Conservation (phyloP, 2,888 invertebrate genomes). For the Nomada fabriciana region DNA sequence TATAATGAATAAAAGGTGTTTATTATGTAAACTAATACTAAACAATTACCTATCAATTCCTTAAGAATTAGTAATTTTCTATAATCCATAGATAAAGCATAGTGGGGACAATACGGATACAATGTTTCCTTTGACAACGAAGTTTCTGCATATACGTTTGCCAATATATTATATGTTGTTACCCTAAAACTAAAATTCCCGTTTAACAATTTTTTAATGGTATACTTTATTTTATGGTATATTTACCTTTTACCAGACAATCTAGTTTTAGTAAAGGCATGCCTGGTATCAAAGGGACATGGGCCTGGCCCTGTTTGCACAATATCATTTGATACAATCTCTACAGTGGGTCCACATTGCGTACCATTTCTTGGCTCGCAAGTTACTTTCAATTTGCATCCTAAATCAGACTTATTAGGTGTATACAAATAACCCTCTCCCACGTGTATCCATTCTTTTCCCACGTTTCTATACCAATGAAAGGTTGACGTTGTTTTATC, state of each 20-base stretch:
- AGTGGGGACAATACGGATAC: slow-evolving; percentile 93
- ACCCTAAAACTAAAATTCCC: slow-evolving; percentile 89
- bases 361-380: slow-evolving; percentile 86
- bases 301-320: slow-evolving; percentile 91
- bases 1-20: background rate
- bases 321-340: slow-evolving; percentile 86
- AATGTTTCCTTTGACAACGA: slow-evolving; percentile 90
- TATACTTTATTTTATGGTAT: background rate
- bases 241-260: slow-evolving; percentile 86
- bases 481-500: slow-evolving; percentile 86
- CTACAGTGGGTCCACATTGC: slow-evolving; percentile 87
- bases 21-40: background rate
- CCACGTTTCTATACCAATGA: slow-evolving; percentile 87
- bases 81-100: slow-evolving; percentile 93
- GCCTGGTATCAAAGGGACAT: slow-evolving; percentile 93
- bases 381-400: slow-evolving; percentile 88
- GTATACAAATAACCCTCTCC: slow-evolving; percentile 87
- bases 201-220: background rate
- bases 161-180: slow-evolving; percentile 95
- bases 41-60: slow-evolving; percentile 89
- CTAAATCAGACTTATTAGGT: slow-evolving; percentile 88
- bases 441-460: slow-evolving; percentile 87
- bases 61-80: slow-evolving; percentile 93
- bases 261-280: slow-evolving; percentile 88
- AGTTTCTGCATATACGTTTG: slow-evolving; percentile 95